phyloP scores from a whole-genome alignment of 2,888 invertebrate genomes.

The Ectemnius continuus region DNA sequence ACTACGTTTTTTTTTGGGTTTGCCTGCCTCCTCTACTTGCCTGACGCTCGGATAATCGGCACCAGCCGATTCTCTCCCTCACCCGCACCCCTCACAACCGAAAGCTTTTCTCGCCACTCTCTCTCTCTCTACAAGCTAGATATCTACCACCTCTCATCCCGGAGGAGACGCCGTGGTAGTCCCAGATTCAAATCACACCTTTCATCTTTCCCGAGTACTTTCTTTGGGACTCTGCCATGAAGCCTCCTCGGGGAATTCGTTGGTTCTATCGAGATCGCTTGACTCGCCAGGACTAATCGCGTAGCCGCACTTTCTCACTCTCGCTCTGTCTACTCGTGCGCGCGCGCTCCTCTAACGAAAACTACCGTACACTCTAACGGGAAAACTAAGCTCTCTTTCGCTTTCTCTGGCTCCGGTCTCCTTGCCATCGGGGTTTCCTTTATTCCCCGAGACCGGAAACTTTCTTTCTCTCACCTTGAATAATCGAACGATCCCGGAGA shows the following conservation, averaged over 20 bases:
- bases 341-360: slow-evolving; percentile 52
- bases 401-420: slow-evolving; percentile 4
- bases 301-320: slow-evolving; percentile 45
- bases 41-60: no score
- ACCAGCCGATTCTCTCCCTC: no score
- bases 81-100: no score
- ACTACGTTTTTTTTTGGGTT: slow-evolving; percentile 16
- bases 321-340: slow-evolving; percentile 49
- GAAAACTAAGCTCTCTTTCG: slow-evolving; percentile 28
- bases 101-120: no score
- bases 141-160: no score
- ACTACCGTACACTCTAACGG: slow-evolving; percentile 44
- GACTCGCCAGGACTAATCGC: neutral
- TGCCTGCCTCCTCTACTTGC: slow-evolving; percentile 27
- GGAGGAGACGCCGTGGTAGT: no score
- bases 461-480: neutral
- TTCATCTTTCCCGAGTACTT: neutral
- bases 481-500: neutral
- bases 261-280: neutral
- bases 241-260: neutral
- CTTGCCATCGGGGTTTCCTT: neutral
- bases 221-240: neutral
- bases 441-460: neutral
- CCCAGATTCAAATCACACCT: no score
- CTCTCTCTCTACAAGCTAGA: no score